Conservation (phyloP, 2,888 invertebrate species). For the Sarcophaga carnaria region DNA sequence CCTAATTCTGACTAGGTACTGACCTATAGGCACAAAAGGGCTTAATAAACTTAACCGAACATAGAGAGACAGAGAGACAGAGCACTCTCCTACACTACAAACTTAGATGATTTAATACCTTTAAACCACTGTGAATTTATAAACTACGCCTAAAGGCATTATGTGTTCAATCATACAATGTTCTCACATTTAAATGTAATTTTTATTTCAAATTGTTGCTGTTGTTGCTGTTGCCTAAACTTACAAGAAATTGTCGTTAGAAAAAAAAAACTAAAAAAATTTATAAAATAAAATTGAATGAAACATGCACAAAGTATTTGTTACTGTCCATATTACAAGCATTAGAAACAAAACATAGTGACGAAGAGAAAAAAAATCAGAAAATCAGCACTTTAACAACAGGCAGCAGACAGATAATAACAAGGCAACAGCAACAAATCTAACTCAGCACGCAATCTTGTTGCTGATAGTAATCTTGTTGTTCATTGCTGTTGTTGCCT, state of each 20-base stretch:
- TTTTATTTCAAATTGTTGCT: slow-evolving; percentile 17
- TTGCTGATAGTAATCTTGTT: slow-evolving; percentile 55
- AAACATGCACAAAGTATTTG: slow-evolving; percentile 64
- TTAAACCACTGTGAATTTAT: background rate
- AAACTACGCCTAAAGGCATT: slow-evolving; percentile 2
- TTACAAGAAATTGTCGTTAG: slow-evolving; percentile 12
- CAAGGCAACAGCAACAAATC: slow-evolving; percentile 46
- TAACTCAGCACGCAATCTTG: slow-evolving; percentile 65
- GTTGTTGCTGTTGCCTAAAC: slow-evolving; percentile 2
- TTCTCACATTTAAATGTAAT: slow-evolving; percentile 26
- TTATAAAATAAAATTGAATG: slow-evolving; percentile 29
- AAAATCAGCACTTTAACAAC: slow-evolving; percentile 35
- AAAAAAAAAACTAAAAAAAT: slow-evolving; percentile 11
- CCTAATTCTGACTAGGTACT: too few species aligned
- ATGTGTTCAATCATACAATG: slow-evolving; percentile 20
- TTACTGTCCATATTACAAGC: slow-evolving; percentile 57
- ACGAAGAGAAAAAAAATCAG: background rate
- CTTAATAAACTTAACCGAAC: too few species aligned
- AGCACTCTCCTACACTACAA: too few species aligned
- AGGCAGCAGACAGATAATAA: background rate
- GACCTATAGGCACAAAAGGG: too few species aligned
- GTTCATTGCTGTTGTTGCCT: slow-evolving; percentile 12
- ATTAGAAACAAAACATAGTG: slow-evolving; percentile 10
- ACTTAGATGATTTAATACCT: background rate
- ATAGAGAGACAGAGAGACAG: too few species aligned